phyloP scores from a whole-genome alignment of 2,888 invertebrate species.

The Arrhopalites spinosus region DNA sequence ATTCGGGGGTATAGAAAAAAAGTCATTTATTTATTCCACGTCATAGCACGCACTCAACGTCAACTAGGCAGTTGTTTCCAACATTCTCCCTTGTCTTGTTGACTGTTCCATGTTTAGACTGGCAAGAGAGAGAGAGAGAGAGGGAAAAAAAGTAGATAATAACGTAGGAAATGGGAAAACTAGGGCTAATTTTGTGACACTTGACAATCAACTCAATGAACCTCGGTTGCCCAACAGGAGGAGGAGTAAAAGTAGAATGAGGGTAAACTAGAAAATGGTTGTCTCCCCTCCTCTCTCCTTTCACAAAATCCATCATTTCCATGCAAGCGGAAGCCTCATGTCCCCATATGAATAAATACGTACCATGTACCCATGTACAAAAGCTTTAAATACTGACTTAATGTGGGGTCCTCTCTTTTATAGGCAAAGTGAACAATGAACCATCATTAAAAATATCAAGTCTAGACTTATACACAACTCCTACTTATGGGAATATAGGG shows the following conservation, averaged over 20 bases:
- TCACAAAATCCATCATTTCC: no score
- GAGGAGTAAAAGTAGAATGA: background rate
- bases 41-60: background rate
- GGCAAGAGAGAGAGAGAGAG: background rate
- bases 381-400: no score
- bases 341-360: no score
- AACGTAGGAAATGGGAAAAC: constrained; percentile 2
- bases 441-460: no score
- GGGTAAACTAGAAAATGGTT: background rate
- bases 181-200: constrained; percentile 2
- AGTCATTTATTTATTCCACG: background rate
- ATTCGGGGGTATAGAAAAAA: no score
- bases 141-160: constrained; percentile 6
- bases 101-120: background rate
- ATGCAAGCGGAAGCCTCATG: no score
- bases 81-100: background rate
- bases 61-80: background rate
- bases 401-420: no score
- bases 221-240: background rate
- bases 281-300: no score
- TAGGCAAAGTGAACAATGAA: no score
- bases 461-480: no score
- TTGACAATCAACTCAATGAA: constrained; percentile 7
- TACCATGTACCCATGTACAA: no score
- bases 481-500: no score